phyloP scores from a whole-genome alignment of 1,140 invertebrate species.

The Bradysia coprophila region DNA sequence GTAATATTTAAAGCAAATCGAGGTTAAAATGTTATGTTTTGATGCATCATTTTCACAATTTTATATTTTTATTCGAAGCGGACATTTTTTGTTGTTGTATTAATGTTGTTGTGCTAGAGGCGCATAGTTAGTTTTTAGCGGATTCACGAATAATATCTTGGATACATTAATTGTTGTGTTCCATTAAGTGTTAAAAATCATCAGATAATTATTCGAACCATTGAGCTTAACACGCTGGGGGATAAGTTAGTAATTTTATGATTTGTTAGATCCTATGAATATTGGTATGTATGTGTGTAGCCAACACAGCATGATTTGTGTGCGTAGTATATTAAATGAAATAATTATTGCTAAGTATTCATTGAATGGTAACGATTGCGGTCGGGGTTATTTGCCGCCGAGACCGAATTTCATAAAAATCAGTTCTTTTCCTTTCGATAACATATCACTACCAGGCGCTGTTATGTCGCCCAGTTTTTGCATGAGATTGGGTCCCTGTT shows the following conservation, averaged over 20 bases:
- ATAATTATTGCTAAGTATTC: background rate
- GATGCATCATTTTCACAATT: no score
- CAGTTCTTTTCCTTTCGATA: conserved; percentile 76
- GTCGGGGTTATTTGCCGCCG: conserved; percentile 47
- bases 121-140: background rate
- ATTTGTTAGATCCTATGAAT: no score
- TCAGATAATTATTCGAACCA: no score
- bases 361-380: background rate
- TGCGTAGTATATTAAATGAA: background rate
- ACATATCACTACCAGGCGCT: conserved; percentile 59
- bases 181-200: no score
- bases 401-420: conserved; percentile 84
- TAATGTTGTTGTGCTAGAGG: background rate
- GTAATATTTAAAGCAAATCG: no score
- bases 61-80: no score
- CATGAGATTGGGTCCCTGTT: conserved; percentile 13
- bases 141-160: no score
- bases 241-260: no score
- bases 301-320: background rate
- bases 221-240: no score
- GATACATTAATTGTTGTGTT: no score
- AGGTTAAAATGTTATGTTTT: no score
- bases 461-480: conserved; percentile 42
- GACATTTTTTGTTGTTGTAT: background rate
- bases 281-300: no score